These are phyloP conservation scores for Teleopsis dalmanni DNA, from an alignment of 1,140 invertebrate genomes.

Conservation along the genomic window DNA sequence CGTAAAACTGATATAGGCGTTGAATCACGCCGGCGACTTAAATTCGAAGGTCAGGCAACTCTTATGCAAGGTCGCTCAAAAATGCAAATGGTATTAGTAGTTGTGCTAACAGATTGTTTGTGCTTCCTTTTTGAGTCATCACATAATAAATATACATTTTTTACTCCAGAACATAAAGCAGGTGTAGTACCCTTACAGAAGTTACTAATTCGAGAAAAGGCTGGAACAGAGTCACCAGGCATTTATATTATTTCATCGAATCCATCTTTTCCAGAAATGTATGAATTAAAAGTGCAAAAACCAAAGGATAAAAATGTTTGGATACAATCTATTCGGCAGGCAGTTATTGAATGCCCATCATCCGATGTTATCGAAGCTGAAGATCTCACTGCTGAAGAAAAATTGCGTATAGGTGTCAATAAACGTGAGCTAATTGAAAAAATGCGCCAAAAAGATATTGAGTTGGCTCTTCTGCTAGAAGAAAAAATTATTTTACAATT, in stretches of 20 bases:
- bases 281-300: constrained; percentile 82
- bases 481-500: constrained; percentile 80
- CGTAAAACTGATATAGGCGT: constrained; percentile 90
- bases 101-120: constrained; percentile 83
- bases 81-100: constrained; percentile 74
- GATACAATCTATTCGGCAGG: constrained; percentile 75
- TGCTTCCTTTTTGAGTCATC: constrained; percentile 80
- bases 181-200: constrained; percentile 87
- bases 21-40: constrained; percentile 69
- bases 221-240: constrained; percentile 76
- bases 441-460: constrained; percentile 76
- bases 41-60: constrained; percentile 77
- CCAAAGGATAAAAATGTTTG: constrained; percentile 82
- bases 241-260: constrained; percentile 85
- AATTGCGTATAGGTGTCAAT: constrained; percentile 63
- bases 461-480: constrained; percentile 76
- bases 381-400: constrained; percentile 61
- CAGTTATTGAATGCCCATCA: constrained; percentile 63
- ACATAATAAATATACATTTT: constrained; percentile 75
- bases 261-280: constrained; percentile 87
- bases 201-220: constrained; percentile 84
- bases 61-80: constrained; percentile 77
- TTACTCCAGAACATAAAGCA: constrained; percentile 81
- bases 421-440: constrained; percentile 60
- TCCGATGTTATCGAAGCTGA: constrained; percentile 53